These are phyloP conservation scores for Hirtodrosophila trivittata DNA, from an alignment of 2,888 invertebrate species.

Conservation along the genomic window DNA sequence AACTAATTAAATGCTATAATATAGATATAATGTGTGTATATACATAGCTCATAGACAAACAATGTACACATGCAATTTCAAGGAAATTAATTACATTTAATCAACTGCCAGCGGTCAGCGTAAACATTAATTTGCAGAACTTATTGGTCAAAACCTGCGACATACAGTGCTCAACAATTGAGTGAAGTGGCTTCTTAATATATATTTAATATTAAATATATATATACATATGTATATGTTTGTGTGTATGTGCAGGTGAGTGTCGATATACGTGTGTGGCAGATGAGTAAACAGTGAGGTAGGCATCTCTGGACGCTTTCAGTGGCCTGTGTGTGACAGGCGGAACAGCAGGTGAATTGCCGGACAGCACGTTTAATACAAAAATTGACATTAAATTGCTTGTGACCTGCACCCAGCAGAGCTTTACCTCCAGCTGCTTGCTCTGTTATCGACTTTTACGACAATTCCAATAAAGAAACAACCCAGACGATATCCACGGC, in stretches of 20 bases:
- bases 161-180: slow-evolving; percentile 17
- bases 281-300: slow-evolving; percentile 30
- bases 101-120: slow-evolving; percentile 60
- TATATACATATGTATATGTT: not conserved
- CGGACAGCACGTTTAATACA: slow-evolving; percentile 73
- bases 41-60: slow-evolving; percentile 19
- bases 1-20: slow-evolving; percentile 46
- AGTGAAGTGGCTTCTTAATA: slow-evolving; percentile 1
- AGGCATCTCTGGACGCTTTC: slow-evolving; percentile 1
- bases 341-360: slow-evolving; percentile 67
- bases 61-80: slow-evolving; percentile 21
- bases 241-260: not conserved
- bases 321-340: slow-evolving; percentile 38
- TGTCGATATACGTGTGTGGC: slow-evolving; percentile 5
- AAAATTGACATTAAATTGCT: slow-evolving; percentile 80
- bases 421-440: slow-evolving; percentile 20
- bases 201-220: slow-evolving; percentile 9
- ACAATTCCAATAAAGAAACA: slow-evolving; percentile 77
- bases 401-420: slow-evolving; percentile 65
- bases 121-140: slow-evolving; percentile 66
- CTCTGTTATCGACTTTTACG: slow-evolving; percentile 78
- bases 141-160: slow-evolving; percentile 44
- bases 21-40: slow-evolving; percentile 21
- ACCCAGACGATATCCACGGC: slow-evolving; percentile 57
- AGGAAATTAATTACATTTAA: slow-evolving; percentile 74